Evolutionary conservation across 2,888 invertebrate genomes (phyloP).

Genomic region (Andrena bucephala): DNA sequence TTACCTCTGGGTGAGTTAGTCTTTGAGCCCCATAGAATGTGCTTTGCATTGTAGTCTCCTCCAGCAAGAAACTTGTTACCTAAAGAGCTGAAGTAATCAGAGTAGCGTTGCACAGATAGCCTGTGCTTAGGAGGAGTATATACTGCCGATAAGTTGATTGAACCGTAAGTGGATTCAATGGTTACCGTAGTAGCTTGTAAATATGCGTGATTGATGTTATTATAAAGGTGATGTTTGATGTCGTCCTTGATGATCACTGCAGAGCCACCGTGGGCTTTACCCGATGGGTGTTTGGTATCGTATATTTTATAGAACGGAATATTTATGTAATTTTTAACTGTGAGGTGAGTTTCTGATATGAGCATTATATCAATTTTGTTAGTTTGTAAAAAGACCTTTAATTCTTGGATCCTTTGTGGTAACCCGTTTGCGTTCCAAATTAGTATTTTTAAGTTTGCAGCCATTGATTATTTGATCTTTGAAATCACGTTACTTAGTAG

Average conservation of each 20-base stretch:
- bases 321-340: conserved; percentile 51
- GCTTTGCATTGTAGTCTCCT: no score
- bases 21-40: no score
- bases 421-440: not conserved
- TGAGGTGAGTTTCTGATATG: conserved; percentile 11
- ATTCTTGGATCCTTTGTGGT: conserved; percentile 7
- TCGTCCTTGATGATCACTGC: conserved; percentile 57
- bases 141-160: conserved; percentile 54
- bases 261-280: conserved; percentile 55
- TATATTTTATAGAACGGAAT: conserved; percentile 53
- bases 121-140: conserved; percentile 40
- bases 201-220: not conserved
- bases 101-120: no score
- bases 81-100: no score
- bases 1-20: no score
- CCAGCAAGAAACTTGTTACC: no score
- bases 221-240: conserved; percentile 47
- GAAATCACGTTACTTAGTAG: not conserved
- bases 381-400: conserved; percentile 1
- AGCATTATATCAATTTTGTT: conserved; percentile 17
- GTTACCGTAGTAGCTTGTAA: conserved; percentile 19
- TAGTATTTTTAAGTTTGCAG: not conserved
- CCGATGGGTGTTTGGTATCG: conserved; percentile 58
- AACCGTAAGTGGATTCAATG: conserved; percentile 39
- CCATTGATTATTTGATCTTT: not conserved